These are phyloP conservation scores for Machaerirhynchus nigripectus DNA, from an alignment of 2,113 vertebrate species.

Conservation along the genomic window DNA sequence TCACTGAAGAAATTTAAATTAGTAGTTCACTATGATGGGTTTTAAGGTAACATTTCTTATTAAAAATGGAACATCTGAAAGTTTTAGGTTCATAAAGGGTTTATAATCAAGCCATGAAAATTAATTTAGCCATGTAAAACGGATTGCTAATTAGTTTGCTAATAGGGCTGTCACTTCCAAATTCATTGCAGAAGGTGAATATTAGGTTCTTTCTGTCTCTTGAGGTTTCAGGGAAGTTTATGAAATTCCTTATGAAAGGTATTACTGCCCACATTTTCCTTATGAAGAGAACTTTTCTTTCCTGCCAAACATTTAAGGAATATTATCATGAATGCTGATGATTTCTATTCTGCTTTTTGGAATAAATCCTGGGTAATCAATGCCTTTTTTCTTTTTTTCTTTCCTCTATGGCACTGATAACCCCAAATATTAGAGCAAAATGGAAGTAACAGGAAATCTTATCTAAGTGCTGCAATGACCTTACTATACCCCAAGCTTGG, in stretches of 20 bases:
- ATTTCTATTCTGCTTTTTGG: not conserved
- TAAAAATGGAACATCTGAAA: not conserved
- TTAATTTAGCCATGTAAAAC: conserved; percentile 1
- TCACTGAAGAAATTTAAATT: not conserved
- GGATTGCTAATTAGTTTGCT: conserved; percentile 49
- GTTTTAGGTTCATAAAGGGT: not conserved
- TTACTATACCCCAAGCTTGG: not conserved
- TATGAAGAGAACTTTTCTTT: not conserved
- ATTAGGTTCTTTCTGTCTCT: conserved; percentile 8
- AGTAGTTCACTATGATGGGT: not conserved
- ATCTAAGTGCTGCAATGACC: not conserved
- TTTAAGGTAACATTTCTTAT: not conserved
- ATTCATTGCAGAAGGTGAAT: conserved; percentile 12
- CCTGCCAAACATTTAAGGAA: not conserved
- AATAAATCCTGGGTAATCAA: not conserved
- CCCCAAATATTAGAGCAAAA: not conserved
- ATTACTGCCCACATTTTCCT: not conserved
- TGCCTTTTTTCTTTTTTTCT: too few relatives aligned
- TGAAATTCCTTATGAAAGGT: not conserved
- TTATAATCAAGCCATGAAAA: conserved; percentile 36
- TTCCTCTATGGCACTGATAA: not conserved
- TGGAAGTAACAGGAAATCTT: not conserved
- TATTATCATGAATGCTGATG: not conserved
- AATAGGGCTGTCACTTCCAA: conserved; percentile 19
- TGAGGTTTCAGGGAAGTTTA: not conserved